Evolutionary conservation across 2,797 vertebrate species (phyloP).

Genomic region (Sebastes aleutianus): DNA sequence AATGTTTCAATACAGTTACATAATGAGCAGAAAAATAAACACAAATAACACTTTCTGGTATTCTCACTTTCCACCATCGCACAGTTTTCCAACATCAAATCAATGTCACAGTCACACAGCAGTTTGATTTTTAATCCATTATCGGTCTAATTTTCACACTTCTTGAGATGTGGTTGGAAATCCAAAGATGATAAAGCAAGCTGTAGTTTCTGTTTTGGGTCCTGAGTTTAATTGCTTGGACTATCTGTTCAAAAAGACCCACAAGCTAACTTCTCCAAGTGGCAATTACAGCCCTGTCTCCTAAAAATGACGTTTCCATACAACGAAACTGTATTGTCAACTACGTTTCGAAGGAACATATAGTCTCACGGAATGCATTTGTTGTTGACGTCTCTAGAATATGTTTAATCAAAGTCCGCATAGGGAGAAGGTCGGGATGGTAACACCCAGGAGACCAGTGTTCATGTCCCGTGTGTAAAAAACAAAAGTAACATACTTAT

Average conservation of each 20-base stretch:
- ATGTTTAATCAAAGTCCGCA: background rate
- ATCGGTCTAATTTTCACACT: background rate
- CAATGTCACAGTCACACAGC: background rate
- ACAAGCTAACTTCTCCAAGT: slow-evolving; percentile 9
- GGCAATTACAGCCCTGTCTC: background rate
- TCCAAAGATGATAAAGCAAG: background rate
- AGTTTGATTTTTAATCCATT: background rate
- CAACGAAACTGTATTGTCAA: too few species aligned
- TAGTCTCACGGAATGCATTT: background rate
- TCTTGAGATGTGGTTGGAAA: background rate
- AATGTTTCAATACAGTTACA: background rate
- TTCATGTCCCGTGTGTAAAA: background rate
- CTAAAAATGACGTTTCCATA: too few species aligned
- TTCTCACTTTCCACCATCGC: background rate
- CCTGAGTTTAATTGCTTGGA: background rate
- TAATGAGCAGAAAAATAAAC: background rate
- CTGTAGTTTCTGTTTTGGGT: background rate
- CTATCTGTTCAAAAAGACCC: background rate
- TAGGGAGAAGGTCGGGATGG: background rate
- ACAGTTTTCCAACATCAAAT: background rate
- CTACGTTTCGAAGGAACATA: background rate
- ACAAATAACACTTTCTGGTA: background rate
- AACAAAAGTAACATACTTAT: background rate
- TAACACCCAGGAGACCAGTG: too few species aligned
- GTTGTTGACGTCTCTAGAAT: background rate